Conservation (phyloP, 2,113 vertebrate species). For the Cathartes aura region DNA sequence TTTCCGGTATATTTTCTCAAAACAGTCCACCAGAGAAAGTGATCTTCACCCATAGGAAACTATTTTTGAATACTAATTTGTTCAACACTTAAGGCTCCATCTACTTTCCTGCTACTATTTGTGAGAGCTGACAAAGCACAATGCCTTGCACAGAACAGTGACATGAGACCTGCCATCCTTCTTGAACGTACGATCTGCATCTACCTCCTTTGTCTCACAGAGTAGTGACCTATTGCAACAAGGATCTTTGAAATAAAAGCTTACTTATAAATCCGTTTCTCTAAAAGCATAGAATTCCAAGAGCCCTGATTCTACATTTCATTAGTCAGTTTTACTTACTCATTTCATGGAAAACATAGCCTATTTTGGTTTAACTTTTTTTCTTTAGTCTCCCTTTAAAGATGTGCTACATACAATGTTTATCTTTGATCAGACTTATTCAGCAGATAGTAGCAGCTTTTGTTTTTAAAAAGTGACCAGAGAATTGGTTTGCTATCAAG, state of each 20-base stretch:
- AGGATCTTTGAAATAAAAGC: not conserved
- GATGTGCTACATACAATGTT: not conserved
- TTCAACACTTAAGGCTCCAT: not conserved
- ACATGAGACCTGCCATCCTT: not conserved
- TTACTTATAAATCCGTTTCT: not conserved
- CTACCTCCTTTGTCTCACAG: not conserved
- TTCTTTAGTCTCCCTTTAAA: not conserved
- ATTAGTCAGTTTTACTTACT: not conserved
- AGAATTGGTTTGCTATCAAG: constrained; percentile 67
- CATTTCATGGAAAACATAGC: not conserved
- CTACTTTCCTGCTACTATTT: not conserved
- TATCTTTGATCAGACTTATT: constrained; percentile 61
- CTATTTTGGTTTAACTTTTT: not conserved
- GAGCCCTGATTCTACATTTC: not conserved
- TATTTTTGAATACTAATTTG: not conserved
- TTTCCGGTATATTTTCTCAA: not conserved
- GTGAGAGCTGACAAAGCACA: not conserved
- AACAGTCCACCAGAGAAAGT: not conserved
- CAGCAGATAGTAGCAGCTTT: constrained; percentile 28
- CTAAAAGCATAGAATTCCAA: not conserved
- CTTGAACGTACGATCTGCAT: not conserved
- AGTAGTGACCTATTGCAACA: not conserved
- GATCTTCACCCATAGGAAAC: not conserved
- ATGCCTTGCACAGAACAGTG: not conserved
- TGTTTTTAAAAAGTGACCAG: constrained; percentile 70